A percentile compares a stretch with the other conserved stretches of the same genome.
These are phyloP conservation scores for Drepana falcataria DNA, from an alignment of 2,888 invertebrate species.

Conservation along the genomic window DNA sequence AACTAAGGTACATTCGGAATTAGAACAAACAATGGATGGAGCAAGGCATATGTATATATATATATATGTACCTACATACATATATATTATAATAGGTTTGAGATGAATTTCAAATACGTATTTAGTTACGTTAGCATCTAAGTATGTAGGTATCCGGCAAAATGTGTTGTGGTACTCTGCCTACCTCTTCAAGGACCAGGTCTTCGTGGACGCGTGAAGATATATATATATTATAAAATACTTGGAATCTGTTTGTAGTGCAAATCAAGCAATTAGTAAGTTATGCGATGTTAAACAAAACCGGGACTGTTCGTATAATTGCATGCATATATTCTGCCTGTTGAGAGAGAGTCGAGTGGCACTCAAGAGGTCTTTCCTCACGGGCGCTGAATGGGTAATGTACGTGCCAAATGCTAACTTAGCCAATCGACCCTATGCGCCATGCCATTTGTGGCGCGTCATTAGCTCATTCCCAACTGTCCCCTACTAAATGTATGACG, in stretches of 20 bases:
- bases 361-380: constrained; percentile 29
- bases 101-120: no score
- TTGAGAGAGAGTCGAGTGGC: constrained; percentile 31
- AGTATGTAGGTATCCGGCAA: no score
- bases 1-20: no score
- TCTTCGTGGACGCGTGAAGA: no score
- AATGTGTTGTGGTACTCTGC: no score
- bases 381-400: constrained; percentile 51
- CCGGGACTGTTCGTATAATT: constrained; percentile 41
- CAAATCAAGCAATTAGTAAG: constrained; percentile 33
- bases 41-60: no score
- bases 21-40: no score
- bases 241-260: constrained; percentile 3
- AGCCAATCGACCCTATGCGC: constrained; percentile 50
- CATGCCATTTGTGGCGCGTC: constrained; percentile 41
- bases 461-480: constrained; percentile 25
- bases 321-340: constrained; percentile 35
- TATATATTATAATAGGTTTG: no score
- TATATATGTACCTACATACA: no score
- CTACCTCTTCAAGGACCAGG: no score
- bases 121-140: no score
- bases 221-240: background rate
- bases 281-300: constrained; percentile 31
- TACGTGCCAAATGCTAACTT: constrained; percentile 71
- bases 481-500: background rate